Evolutionary conservation across 2,888 invertebrate genomes (phyloP).

Genomic region (Hirtodrosophila alboralis): DNA sequence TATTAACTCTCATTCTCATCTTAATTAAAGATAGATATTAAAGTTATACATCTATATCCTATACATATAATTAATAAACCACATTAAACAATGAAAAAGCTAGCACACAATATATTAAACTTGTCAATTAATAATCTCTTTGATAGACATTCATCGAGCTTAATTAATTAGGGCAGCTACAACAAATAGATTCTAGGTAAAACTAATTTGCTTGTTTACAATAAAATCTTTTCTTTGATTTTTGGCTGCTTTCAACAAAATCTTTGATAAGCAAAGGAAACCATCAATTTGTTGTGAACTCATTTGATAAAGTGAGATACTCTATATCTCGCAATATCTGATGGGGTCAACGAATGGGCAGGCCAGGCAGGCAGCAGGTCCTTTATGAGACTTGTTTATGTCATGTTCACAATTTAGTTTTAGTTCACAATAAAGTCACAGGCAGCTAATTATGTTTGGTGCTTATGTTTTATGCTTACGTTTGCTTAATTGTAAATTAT

Average conservation of each 20-base stretch:
- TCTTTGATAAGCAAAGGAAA: constrained; percentile 20
- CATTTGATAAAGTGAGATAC: constrained; percentile 31
- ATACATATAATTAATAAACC: no score
- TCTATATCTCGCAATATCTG: constrained; percentile 38
- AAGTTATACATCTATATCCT: no score
- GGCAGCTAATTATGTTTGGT: constrained; percentile 61
- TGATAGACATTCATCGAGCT: neutral
- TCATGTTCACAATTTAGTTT: constrained; percentile 51
- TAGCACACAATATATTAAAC: no score
- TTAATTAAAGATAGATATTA: no score
- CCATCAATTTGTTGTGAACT: constrained; percentile 54
- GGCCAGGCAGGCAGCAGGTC: neutral
- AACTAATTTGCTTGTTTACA: constrained; percentile 33
- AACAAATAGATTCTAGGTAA: constrained; percentile 38
- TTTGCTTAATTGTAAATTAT: constrained; percentile 76
- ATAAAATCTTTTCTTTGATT: constrained; percentile 1
- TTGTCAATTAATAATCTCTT: no score
- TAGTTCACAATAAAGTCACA: constrained; percentile 54
- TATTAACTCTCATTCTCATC: no score
- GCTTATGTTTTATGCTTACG: constrained; percentile 66
- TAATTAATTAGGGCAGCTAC: constrained; percentile 41
- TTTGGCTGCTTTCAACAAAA: constrained; percentile 11
- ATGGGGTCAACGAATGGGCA: constrained; percentile 43
- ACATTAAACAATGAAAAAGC: no score
- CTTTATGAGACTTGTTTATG: constrained; percentile 28